Evolutionary conservation across 2,888 invertebrate genomes (phyloP), one percentile per base, ranked within the genome.

Genomic region (Polyommatus iphigenia): DNA sequence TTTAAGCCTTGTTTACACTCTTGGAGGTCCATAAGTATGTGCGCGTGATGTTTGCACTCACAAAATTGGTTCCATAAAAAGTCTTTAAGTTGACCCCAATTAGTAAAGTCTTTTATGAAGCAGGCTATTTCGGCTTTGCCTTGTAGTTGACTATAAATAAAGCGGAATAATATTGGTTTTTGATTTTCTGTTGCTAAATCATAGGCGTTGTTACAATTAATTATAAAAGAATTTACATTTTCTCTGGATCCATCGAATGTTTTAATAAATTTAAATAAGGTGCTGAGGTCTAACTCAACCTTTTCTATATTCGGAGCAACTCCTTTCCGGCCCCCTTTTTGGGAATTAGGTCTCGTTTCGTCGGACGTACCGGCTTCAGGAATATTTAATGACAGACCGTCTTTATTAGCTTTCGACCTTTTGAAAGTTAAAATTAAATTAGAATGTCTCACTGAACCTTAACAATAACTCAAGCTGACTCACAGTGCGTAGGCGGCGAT

Each of bases 31-130:
- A 75, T 71, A 8, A 79, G 57, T 15, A 81, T 46, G 18, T 81
- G 80, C 1, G 79, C 67, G 18, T 79, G 77, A 20, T 79, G 80
- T 36, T 81, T 81, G n/a, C 62, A 76, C 72, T 79, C 79, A 32
- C 76, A 13, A 7, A 76, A 59, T 32, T 80, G 79, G 80, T 79
- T 79, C 76, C 50, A 67, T 78, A 77, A 50, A 77, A 79, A 79
- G 76, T 79, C 76, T 59, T 76, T 72, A n/a, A 76, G 59, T 15
- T 29, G 36, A 13, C 3, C 15, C 76, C 76, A 76, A 18, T 24
- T 32, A 15, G 54, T n/a, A 57, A 76, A 76, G 4, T 76, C 29
- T 32, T 76, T 76, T 6, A 76, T 76, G 57, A 59, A 76, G 76
- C 76, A 76, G 4, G 57, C 76, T 29, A n/a, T 57, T 32, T 76